Evolutionary conservation across 1,140 invertebrate species (phyloP), one percentile per base, ranked within the genome.

Genomic region (Thereuonema tuberculata): DNA sequence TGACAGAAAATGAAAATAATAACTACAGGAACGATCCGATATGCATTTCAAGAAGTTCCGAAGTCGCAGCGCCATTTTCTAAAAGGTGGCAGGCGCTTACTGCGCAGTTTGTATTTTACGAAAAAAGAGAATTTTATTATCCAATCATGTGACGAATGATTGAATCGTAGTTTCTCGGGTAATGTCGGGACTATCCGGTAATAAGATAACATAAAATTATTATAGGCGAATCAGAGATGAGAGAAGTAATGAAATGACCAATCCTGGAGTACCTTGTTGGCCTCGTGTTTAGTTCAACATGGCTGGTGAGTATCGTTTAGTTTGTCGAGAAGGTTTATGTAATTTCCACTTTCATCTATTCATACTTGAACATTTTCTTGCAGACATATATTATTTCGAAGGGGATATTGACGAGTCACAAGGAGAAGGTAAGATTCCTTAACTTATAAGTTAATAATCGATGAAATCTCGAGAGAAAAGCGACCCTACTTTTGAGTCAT

Each of bases 271-370:
- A 55, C 53, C 53, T 55, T 55, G 53, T 55, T 55, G 53, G 53
- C 53, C 53, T 55, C 53, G 53, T 55, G 53, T 55, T 55, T 55
- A 25, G 25, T 55, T 55, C 53, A 55, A 55, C 53, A 55, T 55
- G 53, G 53, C 53, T 14, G 53, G 53, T 55, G 53, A 55, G 53
- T 55, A 55, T 55, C 53, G 28, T 55, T 28, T 55, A 55, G 53
- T 55, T 14, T 25, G 53, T 55, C 27, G n/a, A 9, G 48, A 14
- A 21, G 48, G 48, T 50, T 50, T 50, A 50, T 50, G 48, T 50
- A 50, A 50, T 50, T 50, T 9, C 9, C 9, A 50, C 14, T 29
- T 55, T 29, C 3, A 26, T 17, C 53, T 14, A 55, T 55, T 55
- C 27, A 27, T 9, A 55, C 5, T 12, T 5, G 9, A 21, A 55